Evolutionary conservation across 1,140 invertebrate species (phyloP).

Genomic region (Euglossa dilemma): DNA sequence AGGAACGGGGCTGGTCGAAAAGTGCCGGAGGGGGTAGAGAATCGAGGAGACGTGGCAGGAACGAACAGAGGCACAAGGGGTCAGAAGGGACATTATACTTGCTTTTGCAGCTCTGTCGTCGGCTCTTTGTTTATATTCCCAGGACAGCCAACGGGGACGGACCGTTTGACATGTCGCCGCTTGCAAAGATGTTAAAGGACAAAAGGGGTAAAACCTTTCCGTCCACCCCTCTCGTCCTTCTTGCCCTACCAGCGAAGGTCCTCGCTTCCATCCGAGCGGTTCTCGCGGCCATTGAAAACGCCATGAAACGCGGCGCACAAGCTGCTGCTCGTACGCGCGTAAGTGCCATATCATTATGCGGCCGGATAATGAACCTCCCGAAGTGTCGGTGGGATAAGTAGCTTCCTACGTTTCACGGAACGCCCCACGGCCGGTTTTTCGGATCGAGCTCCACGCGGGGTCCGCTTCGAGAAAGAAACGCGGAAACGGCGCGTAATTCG

Average conservation of each 20-base stretch:
- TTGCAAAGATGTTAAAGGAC: constrained; percentile 65
- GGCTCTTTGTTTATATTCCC: constrained; percentile 67
- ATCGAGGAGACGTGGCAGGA: constrained; percentile 31
- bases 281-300: constrained; percentile 58
- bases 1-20: constrained; percentile 19
- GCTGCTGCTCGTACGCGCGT: constrained; percentile 53
- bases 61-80: constrained; percentile 33
- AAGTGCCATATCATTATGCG: constrained; percentile 68
- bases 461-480: constrained; percentile 29
- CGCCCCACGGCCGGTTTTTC: constrained; percentile 25
- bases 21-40: constrained; percentile 43
- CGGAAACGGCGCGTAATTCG: constrained; percentile 17
- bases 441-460: constrained; percentile 21
- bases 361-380: constrained; percentile 61
- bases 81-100: constrained; percentile 63
- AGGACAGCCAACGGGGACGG: constrained; percentile 42
- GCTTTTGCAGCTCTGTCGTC: constrained; percentile 53
- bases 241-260: background rate
- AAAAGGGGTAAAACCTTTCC: constrained; percentile 52
- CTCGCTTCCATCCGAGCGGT: constrained; percentile 1
- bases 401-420: constrained; percentile 60
- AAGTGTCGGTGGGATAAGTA: constrained; percentile 61
- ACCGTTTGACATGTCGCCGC: constrained; percentile 71
- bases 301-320: constrained; percentile 45
- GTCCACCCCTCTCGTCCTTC: background rate